A percentile compares a stretch with the other conserved stretches of the same genome.
These are phyloP conservation scores for Mus pahari DNA, from an alignment of 2,113 vertebrate species.

Conservation along the genomic window DNA sequence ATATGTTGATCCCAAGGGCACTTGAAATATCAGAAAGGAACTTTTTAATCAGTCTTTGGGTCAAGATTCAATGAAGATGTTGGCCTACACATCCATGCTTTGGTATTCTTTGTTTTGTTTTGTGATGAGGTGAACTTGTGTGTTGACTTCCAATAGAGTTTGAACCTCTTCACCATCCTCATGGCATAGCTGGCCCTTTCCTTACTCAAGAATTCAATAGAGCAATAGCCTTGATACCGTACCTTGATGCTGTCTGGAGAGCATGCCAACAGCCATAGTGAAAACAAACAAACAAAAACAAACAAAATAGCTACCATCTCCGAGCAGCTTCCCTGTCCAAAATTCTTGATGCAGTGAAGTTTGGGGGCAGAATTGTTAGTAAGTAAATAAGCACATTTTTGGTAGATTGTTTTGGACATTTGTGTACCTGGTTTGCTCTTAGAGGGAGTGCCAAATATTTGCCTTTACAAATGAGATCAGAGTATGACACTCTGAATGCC, in stretches of 20 bases:
- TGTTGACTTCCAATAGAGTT: conserved; percentile 96
- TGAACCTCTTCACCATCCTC: conserved; percentile 99
- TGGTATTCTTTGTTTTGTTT: conserved; percentile 96
- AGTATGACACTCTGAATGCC: neutral
- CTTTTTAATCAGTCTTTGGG: conserved; percentile 95
- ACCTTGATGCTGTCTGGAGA: neutral
- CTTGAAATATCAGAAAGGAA: conserved; percentile 97
- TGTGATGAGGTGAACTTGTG: conserved; percentile 81
- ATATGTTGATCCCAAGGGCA: conserved; percentile 95
- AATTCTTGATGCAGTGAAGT: conserved; percentile 4
- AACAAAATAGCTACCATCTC: too few species aligned
- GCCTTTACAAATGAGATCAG: neutral
- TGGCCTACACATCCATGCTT: conserved; percentile 96
- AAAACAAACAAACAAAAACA: too few species aligned
- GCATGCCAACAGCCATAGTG: neutral
- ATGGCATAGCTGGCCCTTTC: conserved; percentile 97
- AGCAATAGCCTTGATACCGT: neutral
- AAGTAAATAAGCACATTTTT: neutral
- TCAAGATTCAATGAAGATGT: conserved; percentile 98
- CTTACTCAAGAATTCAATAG: conserved; percentile 88
- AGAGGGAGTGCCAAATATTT: conserved; percentile 20
- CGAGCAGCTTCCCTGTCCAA: neutral
- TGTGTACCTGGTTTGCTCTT: conserved; percentile 23
- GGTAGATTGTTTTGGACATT: neutral
- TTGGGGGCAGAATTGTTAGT: neutral